Conservation (phyloP, 2,797 vertebrate species). For the Eulemur rubriventer region DNA sequence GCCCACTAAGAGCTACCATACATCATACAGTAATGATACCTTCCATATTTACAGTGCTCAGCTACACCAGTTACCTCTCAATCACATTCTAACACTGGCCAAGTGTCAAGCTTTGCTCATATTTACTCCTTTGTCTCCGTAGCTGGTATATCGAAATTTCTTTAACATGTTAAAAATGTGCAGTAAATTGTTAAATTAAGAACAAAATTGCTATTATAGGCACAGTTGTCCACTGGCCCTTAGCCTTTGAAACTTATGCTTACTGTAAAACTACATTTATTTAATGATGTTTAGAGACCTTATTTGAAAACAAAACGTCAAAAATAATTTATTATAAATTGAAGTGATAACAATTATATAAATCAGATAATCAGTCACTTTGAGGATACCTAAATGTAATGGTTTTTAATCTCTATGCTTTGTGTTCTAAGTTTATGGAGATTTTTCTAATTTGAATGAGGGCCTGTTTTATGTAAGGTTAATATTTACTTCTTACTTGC, state of each 20-base stretch:
- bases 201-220: background rate
- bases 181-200: constrained; percentile 30
- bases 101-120: constrained; percentile 9
- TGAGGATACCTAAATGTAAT: constrained; percentile 28
- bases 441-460: constrained; percentile 36
- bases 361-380: background rate
- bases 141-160: background rate
- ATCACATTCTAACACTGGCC: background rate
- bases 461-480: background rate
- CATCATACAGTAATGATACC: constrained; percentile 33
- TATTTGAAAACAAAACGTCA: constrained; percentile 6
- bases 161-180: constrained; percentile 4
- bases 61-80: background rate
- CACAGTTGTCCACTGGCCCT: background rate
- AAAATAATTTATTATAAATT: constrained; percentile 2
- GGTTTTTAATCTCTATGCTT: background rate
- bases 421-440: background rate
- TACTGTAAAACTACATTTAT: background rate
- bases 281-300: background rate
- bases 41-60: constrained; percentile 10
- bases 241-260: background rate
- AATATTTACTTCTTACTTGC: constrained; percentile 1
- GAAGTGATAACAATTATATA: background rate
- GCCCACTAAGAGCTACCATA: constrained; percentile 37
- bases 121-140: constrained; percentile 2